Evolutionary conservation across 1,140 invertebrate genomes (phyloP).

Genomic region (Physella acuta): DNA sequence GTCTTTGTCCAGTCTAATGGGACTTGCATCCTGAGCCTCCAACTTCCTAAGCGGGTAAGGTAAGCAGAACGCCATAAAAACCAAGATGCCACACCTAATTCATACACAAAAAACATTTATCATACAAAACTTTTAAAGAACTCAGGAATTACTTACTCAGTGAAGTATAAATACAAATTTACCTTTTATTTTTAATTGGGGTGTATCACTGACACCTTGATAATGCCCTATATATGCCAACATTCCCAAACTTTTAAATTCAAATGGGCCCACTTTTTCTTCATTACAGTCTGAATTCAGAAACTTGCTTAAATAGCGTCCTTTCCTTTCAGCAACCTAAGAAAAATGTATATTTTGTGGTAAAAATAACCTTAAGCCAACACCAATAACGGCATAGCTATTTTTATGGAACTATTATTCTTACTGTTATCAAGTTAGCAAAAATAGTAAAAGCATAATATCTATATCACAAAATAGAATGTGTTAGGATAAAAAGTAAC

Average conservation of each 20-base stretch:
- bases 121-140: no score
- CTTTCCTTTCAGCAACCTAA: conserved; percentile 60
- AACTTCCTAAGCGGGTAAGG: conserved; percentile 47
- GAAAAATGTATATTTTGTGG: no score
- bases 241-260: conserved; percentile 58
- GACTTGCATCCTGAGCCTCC: background rate
- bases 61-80: background rate
- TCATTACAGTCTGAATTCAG: conserved; percentile 41
- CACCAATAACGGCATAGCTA: background rate
- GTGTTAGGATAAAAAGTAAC: no score
- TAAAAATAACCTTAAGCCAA: background rate
- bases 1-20: background rate
- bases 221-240: conserved; percentile 61
- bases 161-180: no score
- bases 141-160: no score
- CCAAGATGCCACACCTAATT: background rate
- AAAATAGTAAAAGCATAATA: no score
- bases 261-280: conserved; percentile 41
- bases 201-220: conserved; percentile 57
- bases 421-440: no score
- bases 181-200: conserved; percentile 57
- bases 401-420: no score
- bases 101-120: background rate
- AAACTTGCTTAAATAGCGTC: conserved; percentile 53
- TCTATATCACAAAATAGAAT: no score